Evolutionary conservation across 2,888 invertebrate species (phyloP).

Genomic region (Rotaria sp.): DNA sequence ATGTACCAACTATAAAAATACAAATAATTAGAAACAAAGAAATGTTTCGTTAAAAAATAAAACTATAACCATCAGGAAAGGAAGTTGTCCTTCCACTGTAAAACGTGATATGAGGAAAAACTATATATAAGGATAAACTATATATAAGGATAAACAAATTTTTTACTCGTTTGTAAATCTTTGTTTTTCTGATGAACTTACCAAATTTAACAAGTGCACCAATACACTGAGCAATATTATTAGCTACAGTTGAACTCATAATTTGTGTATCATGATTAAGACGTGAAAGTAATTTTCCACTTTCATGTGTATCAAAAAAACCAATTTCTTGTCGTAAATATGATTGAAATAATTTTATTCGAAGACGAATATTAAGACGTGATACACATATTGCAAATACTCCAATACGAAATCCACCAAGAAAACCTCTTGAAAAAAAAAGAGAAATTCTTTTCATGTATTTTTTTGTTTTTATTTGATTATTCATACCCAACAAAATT

Average conservation of each 20-base stretch:
- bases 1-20: constrained; percentile 48
- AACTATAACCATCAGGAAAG: no score
- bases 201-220: constrained; percentile 3
- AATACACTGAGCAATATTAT: constrained; percentile 16
- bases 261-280: constrained; percentile 56
- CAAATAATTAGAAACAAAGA: not conserved
- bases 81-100: no score
- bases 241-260: constrained; percentile 47
- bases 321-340: constrained; percentile 53
- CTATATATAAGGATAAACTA: no score
- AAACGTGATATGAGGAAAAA: no score
- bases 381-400: constrained; percentile 51
- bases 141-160: no score
- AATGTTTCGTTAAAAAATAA: no score
- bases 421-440: constrained; percentile 46
- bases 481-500: constrained; percentile 28
- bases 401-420: constrained; percentile 53
- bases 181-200: not conserved
- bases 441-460: not conserved
- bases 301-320: constrained; percentile 53
- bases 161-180: not conserved
- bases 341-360: constrained; percentile 50
- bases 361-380: constrained; percentile 49
- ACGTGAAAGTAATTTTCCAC: constrained; percentile 56
- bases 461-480: not conserved